Percentiles rank a stretch among this genome's conserved stretches.
These are phyloP conservation scores for Pagetopsis macropterus DNA, from an alignment of 2,797 vertebrate species.

Conservation along the genomic window DNA sequence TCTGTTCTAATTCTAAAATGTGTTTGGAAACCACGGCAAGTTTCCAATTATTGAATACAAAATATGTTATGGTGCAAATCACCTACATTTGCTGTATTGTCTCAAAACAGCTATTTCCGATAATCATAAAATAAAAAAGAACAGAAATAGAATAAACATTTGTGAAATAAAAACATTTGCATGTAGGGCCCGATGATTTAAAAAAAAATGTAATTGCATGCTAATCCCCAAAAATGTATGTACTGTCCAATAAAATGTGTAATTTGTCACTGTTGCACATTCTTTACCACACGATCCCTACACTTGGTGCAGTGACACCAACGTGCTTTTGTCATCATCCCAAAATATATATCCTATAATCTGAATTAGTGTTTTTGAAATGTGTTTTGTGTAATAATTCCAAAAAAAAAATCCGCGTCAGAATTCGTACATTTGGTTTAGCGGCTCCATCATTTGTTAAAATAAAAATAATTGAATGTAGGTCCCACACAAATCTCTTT, in stretches of 20 bases:
- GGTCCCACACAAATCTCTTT: neutral
- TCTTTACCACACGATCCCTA: neutral
- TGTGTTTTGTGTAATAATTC: neutral
- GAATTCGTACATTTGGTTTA: neutral
- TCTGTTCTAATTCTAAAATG: too few relatives aligned
- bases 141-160: too few relatives aligned
- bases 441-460: neutral
- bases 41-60: too few relatives aligned
- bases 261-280: rapidly evolving
- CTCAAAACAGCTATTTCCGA: too few relatives aligned
- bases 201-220: neutral
- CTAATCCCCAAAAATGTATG: neutral
- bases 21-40: too few relatives aligned
- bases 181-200: neutral
- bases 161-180: neutral
- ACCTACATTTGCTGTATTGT: too few relatives aligned
- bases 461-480: neutral
- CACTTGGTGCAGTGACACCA: neutral
- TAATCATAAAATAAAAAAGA: too few relatives aligned
- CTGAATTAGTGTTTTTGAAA: neutral
- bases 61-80: too few relatives aligned
- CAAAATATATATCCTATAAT: neutral
- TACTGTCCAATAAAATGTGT: neutral
- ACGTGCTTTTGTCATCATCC: neutral
- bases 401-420: neutral